These are phyloP conservation scores for Pampus argenteus DNA, from an alignment of 2,797 vertebrate genomes.

Conservation along the genomic window DNA sequence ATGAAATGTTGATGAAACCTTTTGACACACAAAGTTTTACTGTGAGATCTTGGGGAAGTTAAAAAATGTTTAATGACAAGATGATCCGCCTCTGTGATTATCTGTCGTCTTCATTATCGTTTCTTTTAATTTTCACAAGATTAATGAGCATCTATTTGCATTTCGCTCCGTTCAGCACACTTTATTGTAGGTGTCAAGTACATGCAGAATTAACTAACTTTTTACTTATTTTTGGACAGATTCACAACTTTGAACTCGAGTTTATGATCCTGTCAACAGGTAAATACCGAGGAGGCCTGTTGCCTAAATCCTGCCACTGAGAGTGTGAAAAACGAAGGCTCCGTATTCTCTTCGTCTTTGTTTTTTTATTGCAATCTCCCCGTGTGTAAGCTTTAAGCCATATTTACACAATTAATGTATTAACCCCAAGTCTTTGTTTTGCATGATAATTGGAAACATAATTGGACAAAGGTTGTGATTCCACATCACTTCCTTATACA, in stretches of 20 bases:
- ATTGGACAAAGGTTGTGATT: neutral
- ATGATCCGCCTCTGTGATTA: too few species aligned
- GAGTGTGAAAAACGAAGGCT: constrained; percentile 13
- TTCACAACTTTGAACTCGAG: neutral
- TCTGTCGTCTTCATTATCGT: too few species aligned
- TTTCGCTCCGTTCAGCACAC: neutral
- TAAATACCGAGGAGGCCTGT: neutral
- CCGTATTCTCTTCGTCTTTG: neutral
- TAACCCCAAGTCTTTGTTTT: neutral
- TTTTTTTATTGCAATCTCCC: neutral
- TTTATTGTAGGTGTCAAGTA: neutral
- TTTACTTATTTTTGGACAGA: neutral
- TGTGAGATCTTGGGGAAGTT: neutral
- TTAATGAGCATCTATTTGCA: neutral
- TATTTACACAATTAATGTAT: neutral
- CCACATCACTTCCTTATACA: neutral
- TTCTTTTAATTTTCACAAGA: neutral
- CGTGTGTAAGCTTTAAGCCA: neutral
- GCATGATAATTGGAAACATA: neutral
- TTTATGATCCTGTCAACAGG: constrained; percentile 14
- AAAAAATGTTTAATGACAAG: neutral
- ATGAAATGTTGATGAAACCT: neutral
- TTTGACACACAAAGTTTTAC: neutral
- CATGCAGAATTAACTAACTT: neutral
- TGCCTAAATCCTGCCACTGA: neutral